Evolutionary conservation across 1,140 invertebrate genomes (phyloP).

Genomic region (Rhizoglyphus robini): DNA sequence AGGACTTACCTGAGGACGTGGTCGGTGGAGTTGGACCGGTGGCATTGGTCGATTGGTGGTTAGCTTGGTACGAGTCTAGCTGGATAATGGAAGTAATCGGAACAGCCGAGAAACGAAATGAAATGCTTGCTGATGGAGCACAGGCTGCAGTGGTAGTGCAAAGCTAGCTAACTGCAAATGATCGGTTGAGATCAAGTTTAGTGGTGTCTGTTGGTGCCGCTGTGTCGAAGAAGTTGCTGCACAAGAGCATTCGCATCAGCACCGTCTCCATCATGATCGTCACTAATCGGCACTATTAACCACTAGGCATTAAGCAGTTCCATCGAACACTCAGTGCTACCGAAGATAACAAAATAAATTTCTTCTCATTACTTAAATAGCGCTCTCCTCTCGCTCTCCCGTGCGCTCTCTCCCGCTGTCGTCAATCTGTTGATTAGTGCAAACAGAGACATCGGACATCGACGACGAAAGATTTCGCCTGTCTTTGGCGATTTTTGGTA

Average conservation of each 20-base stretch:
- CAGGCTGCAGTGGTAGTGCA: too few species aligned
- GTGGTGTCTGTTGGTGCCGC: background rate
- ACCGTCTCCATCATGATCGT: background rate
- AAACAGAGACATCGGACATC: background rate
- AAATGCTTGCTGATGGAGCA: too few species aligned
- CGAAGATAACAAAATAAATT: slow-evolving; percentile 2
- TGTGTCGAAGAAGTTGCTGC: background rate
- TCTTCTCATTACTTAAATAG: background rate
- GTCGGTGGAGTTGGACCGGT: too few species aligned
- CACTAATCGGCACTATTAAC: slow-evolving; percentile 11
- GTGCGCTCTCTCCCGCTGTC: background rate
- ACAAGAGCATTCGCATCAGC: slow-evolving; percentile 11
- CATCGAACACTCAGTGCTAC: background rate
- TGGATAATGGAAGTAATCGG: too few species aligned
- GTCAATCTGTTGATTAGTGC: slow-evolving; percentile 10
- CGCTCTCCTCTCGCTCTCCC: background rate
- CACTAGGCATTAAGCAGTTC: background rate
- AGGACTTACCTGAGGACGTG: too few species aligned
- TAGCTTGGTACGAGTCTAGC: too few species aligned
- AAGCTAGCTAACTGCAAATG: too few species aligned
- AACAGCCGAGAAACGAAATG: too few species aligned
- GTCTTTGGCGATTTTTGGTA: too few species aligned
- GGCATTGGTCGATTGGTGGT: too few species aligned
- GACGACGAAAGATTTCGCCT: too few species aligned
- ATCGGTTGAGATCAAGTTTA: slow-evolving; percentile 9